These are phyloP conservation scores for Gymnodraco acuticeps DNA, from an alignment of 2,797 vertebrate species.

Conservation along the genomic window DNA sequence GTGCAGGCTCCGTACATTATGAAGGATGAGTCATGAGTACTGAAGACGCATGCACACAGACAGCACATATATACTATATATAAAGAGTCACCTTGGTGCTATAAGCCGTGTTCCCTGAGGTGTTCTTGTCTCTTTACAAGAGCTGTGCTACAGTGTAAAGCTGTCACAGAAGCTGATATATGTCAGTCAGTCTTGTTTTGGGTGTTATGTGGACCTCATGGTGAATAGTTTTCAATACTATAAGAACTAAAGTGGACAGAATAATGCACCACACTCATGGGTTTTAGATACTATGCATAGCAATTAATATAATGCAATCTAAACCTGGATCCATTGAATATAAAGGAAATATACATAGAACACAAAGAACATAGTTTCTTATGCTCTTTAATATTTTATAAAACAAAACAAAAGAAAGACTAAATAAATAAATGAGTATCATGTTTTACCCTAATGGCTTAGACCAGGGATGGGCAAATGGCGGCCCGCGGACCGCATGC, in stretches of 20 bases:
- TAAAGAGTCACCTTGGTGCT: constrained; percentile 51
- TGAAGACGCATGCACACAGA: constrained; percentile 24
- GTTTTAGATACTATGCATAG: constrained; percentile 1
- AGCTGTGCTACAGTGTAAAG: constrained; percentile 29
- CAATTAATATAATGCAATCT: not conserved
- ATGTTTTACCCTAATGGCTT: not conserved
- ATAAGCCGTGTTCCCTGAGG: constrained; percentile 51
- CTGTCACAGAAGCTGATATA: constrained; percentile 39
- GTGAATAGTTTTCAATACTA: too few relatives aligned
- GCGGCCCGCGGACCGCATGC: too few relatives aligned
- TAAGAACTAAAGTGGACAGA: constrained; percentile 7
- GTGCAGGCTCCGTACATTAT: constrained; percentile 47
- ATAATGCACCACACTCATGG: constrained; percentile 11
- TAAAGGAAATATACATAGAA: not conserved
- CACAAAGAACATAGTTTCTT: not conserved
- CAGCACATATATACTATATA: constrained; percentile 7
- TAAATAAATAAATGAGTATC: not conserved
- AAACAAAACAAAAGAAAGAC: not conserved
- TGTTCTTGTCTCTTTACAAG: constrained; percentile 53
- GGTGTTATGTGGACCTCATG: too few relatives aligned
- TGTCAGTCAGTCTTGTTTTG: not conserved
- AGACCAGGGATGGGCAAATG: too few relatives aligned
- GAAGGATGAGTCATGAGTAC: constrained; percentile 55
- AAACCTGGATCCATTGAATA: not conserved
- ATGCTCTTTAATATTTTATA: not conserved